Evolutionary conservation across 2,888 invertebrate species (phyloP).

Genomic region (Xestia ashworthii): DNA sequence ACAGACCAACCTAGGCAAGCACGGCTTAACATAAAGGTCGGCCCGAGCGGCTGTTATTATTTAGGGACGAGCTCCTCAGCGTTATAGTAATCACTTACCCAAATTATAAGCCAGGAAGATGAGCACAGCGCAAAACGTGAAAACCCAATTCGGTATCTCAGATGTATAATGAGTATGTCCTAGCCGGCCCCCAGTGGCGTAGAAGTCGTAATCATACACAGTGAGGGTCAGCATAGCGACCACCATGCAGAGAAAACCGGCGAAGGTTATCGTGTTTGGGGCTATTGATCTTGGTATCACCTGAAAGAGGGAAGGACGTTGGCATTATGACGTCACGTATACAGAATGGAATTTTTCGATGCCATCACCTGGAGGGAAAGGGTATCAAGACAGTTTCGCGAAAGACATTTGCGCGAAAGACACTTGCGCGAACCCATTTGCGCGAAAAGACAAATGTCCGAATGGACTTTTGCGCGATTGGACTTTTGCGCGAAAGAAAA

Average conservation of each 20-base stretch:
- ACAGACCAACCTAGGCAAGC: no score
- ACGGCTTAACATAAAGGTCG: no score
- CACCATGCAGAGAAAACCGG: conserved; percentile 98
- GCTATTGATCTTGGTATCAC: conserved; percentile 98
- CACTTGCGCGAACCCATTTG: no score
- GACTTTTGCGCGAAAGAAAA: no score
- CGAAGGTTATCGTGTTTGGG: conserved; percentile 98
- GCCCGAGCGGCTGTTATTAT: no score
- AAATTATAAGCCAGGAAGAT: conserved; percentile 98
- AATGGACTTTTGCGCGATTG: no score
- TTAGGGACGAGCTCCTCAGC: no score
- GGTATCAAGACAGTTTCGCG: no score
- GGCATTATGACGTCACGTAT: neutral
- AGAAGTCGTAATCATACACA: conserved; percentile 96
- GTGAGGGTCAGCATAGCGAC: conserved; percentile 94
- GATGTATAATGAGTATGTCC: conserved; percentile 62
- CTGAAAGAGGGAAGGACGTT: conserved; percentile 88
- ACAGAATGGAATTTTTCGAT: no score
- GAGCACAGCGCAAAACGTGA: conserved; percentile 95
- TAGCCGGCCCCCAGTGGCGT: conserved; percentile 78
- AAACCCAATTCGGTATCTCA: conserved; percentile 95
- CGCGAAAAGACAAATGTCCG: no score
- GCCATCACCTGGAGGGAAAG: no score
- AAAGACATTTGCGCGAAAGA: no score
- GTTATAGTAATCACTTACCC: conserved; percentile 91